Evolutionary conservation across 2,113 vertebrate genomes (phyloP), one percentile per base, ranked within the genome.

Genomic region (Fregata magnificens): DNA sequence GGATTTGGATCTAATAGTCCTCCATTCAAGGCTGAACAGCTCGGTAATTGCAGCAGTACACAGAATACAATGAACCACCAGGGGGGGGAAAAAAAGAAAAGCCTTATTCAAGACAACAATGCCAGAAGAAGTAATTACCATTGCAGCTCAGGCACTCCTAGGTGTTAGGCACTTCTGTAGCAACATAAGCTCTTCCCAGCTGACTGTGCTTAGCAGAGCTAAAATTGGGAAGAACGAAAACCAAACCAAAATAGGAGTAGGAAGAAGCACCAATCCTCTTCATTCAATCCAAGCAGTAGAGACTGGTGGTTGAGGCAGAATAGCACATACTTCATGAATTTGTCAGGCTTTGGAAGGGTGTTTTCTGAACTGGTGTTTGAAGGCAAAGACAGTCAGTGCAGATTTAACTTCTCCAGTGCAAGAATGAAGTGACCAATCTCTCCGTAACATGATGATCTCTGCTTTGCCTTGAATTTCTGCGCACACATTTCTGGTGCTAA

Each of bases 361-460:
- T 90, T 55, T 76, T 34, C 50, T 66, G 42, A 80, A 31, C 4
- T 50, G 19, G 7, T 45, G 14, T 52, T 72, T 66, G 22, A 90
- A 61, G 52, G 36, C 11, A 36, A 52, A 55, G 36, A 12, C 10
- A 6, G 10, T 44, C 50, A 65, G 44, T 38, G 26, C 9, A 66
- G 62, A 25, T 71, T 53, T 80, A 61, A 49, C 13, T 65, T 89
- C 61, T 69, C 32, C n/a, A 16, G 36, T n/a, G 34, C 36, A 55
- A 56, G 38, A 59, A 45, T 4, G 36, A 45, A n/a, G 52, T 17
- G 73, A 28, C n/a, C 14, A 10, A 0, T 34, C 38, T 77, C 3
- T 0, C 24, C 17, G 32, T 22, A 49, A n/a, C 38, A 1, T 8
- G 31, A n/a, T 2, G 0, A 49, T 32, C 29, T 67, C 52, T 36